Conservation (phyloP, 30 jellyfish, hydroid and myxozoan genomes). For the Mastigias papua region DNA sequence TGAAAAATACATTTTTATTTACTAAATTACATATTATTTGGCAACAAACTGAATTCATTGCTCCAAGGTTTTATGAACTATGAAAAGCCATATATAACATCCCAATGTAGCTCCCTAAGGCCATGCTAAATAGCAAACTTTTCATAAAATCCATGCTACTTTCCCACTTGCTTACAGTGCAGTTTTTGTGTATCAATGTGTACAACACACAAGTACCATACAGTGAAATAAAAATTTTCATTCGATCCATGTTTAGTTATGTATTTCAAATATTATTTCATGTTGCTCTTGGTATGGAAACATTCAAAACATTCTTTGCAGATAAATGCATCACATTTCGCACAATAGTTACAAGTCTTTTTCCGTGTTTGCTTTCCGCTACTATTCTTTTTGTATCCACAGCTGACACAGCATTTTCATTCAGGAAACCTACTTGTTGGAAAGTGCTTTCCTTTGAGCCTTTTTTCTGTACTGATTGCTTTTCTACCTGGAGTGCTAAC, state of each 20-base stretch:
- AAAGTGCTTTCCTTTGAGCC: no score
- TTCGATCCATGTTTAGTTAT: neutral
- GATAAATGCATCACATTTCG: neutral
- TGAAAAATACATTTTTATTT: neutral
- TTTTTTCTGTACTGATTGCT: no score
- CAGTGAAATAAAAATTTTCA: neutral
- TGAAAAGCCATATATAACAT: no score
- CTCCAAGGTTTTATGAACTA: no score
- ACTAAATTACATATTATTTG: no score
- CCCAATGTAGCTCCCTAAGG: no score
- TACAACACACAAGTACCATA: neutral
- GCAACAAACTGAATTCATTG: no score
- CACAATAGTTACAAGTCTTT: neutral
- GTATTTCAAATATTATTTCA: neutral
- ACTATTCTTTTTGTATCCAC: neutral
- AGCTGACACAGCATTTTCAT: no score
- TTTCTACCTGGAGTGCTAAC: no score
- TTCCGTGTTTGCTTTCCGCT: neutral
- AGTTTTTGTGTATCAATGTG: neutral
- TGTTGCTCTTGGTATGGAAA: neutral
- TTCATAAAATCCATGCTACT: neutral
- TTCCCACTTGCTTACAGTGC: neutral
- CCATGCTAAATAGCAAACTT: neutral
- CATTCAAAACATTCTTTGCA: neutral
- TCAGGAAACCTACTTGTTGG: no score